A percentile compares a stretch with the other conserved stretches of the same genome.
phyloP scores from a whole-genome alignment of 2,888 invertebrate species.

The Phyllotreta cruciferae region DNA sequence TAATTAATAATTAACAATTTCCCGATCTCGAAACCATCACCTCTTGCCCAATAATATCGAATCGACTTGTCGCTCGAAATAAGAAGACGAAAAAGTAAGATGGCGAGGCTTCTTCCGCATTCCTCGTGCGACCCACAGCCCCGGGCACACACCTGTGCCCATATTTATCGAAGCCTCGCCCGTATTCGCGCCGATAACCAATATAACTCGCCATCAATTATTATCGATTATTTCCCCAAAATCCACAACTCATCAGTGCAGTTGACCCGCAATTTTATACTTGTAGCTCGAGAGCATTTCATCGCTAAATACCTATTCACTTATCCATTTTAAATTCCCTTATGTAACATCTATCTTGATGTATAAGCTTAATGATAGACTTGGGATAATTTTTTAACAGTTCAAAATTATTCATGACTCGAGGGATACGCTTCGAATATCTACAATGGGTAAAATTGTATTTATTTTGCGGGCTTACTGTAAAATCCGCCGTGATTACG shows the following conservation, averaged over 20 bases:
- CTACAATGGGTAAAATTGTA: too few species aligned
- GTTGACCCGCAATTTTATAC: too few species aligned
- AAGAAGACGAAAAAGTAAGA: slow-evolving; percentile 26
- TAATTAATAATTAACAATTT: neutral
- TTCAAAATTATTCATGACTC: slow-evolving; percentile 6
- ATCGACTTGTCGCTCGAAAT: slow-evolving; percentile 24
- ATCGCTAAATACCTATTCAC: too few species aligned
- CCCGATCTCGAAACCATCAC: slow-evolving; percentile 12
- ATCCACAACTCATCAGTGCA: too few species aligned
- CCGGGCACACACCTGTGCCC: slow-evolving; percentile 48
- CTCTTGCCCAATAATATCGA: neutral
- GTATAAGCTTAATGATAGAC: neutral
- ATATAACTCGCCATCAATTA: too few species aligned
- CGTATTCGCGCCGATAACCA: slow-evolving; percentile 29
- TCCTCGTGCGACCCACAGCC: slow-evolving; percentile 47
- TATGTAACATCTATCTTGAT: too few species aligned
- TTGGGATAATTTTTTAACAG: neutral
- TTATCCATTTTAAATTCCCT: too few species aligned
- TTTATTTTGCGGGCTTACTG: too few species aligned
- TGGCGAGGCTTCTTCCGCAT: slow-evolving; percentile 46
- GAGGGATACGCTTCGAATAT: neutral
- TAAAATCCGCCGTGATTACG: neutral
- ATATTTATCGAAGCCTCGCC: slow-evolving; percentile 45
- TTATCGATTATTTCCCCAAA: too few species aligned
- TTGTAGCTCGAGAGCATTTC: too few species aligned